Conservation (phyloP, 2,113 vertebrate species). For the Brachypodius melanocephalos region DNA sequence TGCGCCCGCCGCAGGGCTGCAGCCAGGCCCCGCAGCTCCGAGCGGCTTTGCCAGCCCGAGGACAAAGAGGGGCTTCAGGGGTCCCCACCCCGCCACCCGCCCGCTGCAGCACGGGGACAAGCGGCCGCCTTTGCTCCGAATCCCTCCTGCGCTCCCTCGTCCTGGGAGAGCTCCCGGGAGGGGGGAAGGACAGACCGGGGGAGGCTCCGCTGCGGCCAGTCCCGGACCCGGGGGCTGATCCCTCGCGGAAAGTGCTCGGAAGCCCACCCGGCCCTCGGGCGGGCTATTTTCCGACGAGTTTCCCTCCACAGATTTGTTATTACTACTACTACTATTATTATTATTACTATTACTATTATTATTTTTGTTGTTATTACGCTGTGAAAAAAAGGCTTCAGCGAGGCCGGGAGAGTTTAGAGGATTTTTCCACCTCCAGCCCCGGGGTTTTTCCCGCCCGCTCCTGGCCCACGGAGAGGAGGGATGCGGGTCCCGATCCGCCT, state of each 20-base stretch:
- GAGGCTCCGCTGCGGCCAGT: background rate
- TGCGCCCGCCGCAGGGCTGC: background rate
- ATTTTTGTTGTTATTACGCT: background rate
- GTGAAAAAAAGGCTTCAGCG: background rate
- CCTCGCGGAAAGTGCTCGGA: background rate
- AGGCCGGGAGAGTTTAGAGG: background rate
- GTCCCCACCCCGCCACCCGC: background rate
- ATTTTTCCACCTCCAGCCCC: accelerated
- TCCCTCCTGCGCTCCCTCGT: background rate
- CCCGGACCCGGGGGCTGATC: background rate
- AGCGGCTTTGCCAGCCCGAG: background rate
- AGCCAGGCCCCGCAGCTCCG: background rate
- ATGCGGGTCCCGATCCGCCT: background rate
- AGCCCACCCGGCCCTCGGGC: background rate
- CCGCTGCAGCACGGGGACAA: background rate
- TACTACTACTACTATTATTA: background rate
- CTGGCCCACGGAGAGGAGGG: background rate
- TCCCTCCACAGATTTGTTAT: too few species aligned
- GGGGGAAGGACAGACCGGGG: background rate
- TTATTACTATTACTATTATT: background rate
- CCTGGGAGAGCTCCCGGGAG: background rate
- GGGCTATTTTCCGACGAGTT: background rate
- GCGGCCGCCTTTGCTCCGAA: background rate
- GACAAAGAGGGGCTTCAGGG: background rate
- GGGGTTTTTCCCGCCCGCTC: background rate